phyloP scores from a whole-genome alignment of 1,140 invertebrate species.

The Neuroterus valhalla region DNA sequence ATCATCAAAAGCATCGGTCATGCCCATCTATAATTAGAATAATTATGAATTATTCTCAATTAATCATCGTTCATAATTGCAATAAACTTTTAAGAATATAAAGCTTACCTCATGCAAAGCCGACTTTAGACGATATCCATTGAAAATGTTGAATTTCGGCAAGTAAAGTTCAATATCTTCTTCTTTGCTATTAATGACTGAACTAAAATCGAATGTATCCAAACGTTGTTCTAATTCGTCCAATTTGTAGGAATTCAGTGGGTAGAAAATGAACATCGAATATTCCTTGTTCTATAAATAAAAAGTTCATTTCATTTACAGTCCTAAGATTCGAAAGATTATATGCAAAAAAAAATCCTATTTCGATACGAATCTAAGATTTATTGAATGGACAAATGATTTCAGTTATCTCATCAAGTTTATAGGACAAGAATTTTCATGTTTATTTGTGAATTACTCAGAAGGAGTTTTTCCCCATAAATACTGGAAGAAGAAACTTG shows the following conservation, averaged over 20 bases:
- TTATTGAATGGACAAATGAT: too few species aligned
- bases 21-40: neutral
- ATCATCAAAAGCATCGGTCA: neutral
- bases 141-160: neutral
- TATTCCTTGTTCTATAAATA: slow-evolving; percentile 13
- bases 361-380: too few species aligned
- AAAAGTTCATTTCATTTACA: slow-evolving; percentile 9
- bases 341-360: too few species aligned
- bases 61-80: too few species aligned
- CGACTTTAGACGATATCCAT: neutral
- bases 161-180: slow-evolving; percentile 19
- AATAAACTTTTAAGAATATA: neutral
- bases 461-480: too few species aligned
- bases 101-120: neutral
- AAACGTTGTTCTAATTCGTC: slow-evolving; percentile 18
- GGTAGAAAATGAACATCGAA: slow-evolving; percentile 6
- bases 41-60: neutral
- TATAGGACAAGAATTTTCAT: too few species aligned
- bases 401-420: too few species aligned
- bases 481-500: too few species aligned
- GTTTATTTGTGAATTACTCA: too few species aligned
- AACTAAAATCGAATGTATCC: slow-evolving; percentile 10
- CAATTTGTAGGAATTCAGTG: slow-evolving; percentile 13
- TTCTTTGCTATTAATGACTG: slow-evolving; percentile 10
- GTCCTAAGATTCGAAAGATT: too few species aligned